These are phyloP conservation scores for Callocephalon fimbriatum DNA, from an alignment of 2,113 vertebrate species.

Conservation along the genomic window DNA sequence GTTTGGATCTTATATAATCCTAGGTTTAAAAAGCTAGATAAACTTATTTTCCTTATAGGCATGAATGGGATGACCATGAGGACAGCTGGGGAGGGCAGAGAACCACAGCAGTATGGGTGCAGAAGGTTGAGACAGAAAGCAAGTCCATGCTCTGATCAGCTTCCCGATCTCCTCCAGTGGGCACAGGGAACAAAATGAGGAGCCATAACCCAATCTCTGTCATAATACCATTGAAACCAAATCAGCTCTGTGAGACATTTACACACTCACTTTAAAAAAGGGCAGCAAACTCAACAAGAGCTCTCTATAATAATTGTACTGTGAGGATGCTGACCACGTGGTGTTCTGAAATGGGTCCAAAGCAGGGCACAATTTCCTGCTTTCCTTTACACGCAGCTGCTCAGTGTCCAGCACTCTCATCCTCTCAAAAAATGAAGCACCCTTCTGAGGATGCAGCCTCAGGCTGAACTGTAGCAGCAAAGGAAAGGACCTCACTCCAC, in stretches of 20 bases:
- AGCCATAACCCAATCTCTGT: not conserved
- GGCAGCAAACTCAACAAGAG: not conserved
- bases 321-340: not conserved
- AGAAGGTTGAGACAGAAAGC: not conserved
- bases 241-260: not conserved
- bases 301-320: not conserved
- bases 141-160: accelerated
- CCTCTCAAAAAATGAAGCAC: not conserved
- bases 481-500: not conserved
- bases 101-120: not conserved
- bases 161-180: not conserved
- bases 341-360: not conserved
- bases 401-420: accelerated
- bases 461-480: not conserved
- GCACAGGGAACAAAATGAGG: not conserved
- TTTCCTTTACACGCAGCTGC: not conserved
- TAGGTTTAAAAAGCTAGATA: not conserved
- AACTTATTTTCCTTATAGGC: not conserved
- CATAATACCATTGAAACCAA: not conserved
- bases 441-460: not conserved
- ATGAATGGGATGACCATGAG: not conserved
- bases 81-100: not conserved
- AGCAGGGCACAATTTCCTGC: not conserved
- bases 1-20: not conserved
- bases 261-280: not conserved